phyloP scores from a whole-genome alignment of 1,140 invertebrate species.

The Psix sp. region DNA sequence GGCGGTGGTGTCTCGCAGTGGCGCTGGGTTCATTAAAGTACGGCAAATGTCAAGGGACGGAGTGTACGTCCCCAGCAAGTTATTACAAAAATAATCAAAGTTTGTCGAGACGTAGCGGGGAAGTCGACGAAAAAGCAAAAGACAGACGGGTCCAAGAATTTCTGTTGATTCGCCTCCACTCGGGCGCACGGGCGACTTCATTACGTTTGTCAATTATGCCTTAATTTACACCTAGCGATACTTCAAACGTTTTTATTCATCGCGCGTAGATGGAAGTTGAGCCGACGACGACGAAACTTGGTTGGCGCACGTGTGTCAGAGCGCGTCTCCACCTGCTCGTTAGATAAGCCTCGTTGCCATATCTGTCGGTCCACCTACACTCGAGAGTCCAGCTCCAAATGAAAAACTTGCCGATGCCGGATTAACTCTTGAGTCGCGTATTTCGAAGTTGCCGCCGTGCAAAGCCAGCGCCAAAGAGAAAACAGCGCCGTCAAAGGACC shows the following conservation, averaged over 20 bases:
- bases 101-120: slow-evolving; percentile 59
- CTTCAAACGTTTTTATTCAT: slow-evolving; percentile 78
- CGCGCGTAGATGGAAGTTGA: slow-evolving; percentile 71
- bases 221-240: slow-evolving; percentile 77
- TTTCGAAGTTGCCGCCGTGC: slow-evolving; percentile 57
- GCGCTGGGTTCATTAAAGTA: slow-evolving; percentile 18
- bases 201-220: slow-evolving; percentile 78
- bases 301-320: slow-evolving; percentile 24
- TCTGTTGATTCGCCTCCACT: slow-evolving; percentile 46
- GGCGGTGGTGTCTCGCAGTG: too few species aligned
- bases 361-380: slow-evolving; percentile 53
- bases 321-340: slow-evolving; percentile 35
- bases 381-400: slow-evolving; percentile 33
- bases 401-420: slow-evolving; percentile 50
- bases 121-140: slow-evolving; percentile 46
- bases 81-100: slow-evolving; percentile 78
- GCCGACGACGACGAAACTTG: slow-evolving; percentile 49
- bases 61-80: slow-evolving; percentile 58
- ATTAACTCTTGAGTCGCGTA: slow-evolving; percentile 57
- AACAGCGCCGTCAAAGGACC: slow-evolving; percentile 68
- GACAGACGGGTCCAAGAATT: slow-evolving; percentile 34
- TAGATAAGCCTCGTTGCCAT: slow-evolving; percentile 44
- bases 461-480: slow-evolving; percentile 31
- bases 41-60: slow-evolving; percentile 12
- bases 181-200: slow-evolving; percentile 60